Evolutionary conservation across 2,113 vertebrate species (phyloP), one percentile per base, ranked within the genome.

Genomic region (Sclerurus mexicanus): DNA sequence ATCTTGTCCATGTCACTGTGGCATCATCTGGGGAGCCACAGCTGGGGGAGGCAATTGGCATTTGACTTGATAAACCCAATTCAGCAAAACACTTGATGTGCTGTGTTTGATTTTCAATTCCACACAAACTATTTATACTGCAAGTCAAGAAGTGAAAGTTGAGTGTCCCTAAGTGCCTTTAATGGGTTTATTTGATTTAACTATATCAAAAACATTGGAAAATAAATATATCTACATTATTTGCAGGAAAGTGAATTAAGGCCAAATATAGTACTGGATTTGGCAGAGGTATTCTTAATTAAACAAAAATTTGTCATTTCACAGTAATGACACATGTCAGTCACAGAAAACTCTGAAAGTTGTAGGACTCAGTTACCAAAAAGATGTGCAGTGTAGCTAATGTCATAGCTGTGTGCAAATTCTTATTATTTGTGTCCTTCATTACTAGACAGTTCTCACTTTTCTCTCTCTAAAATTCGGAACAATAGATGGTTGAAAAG

Each of bases 1-100:
- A 3, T 23, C n/a, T 39, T 24, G 12, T 66, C 59, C 40, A 25
- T 31, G 2, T 50, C 23, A 7, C 69, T 73, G 46, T 74, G 85
- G 66, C 60, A 28, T 28, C 39, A 22, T 5, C 33, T 7, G 13
- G 30, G 59, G 53, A 80, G 31, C 55, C 12, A 5, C 39, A 66
- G 28, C 22, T 31, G 17, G 15, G 23, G 15, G 42, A 2, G 25
- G 14, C 30, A 23, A 2, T 28, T 1, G 1, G n/a, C 8, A 4
- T 40, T 3, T 0, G 17, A 10, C 39, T 33, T 17, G 22, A 4
- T 40, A 77, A 87, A 67, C 25, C 27, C 6, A 56, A 11, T 40
- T 52, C 69, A 46, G 9, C 12, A 22, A 5, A 93, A 69, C 19
- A 59, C 21, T 46, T 44, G 5, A 23, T 11, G 20, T 22, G 50